These are phyloP conservation scores for Saguinus midas DNA, from an alignment of 2,113 vertebrate genomes.

Conservation along the genomic window DNA sequence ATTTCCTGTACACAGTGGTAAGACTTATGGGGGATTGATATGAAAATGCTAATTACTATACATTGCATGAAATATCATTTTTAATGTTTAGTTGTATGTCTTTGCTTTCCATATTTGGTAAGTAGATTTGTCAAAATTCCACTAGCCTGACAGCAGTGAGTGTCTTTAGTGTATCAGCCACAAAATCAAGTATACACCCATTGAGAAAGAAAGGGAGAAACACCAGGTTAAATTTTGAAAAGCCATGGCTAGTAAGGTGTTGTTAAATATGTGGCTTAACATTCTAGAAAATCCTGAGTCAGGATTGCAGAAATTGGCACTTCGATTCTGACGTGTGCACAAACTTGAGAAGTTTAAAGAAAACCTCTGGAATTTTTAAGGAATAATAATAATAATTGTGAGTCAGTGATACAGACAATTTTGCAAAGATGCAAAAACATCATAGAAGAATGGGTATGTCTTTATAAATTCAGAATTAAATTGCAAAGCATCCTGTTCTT, in stretches of 20 bases:
- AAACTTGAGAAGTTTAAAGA: not conserved
- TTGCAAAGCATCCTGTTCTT: not conserved
- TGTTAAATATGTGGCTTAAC: not conserved
- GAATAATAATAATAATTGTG: not conserved
- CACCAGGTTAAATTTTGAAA: not conserved
- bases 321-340: not conserved
- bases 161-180: not conserved
- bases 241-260: not conserved
- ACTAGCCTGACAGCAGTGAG: not conserved
- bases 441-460: not conserved
- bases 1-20: not conserved
- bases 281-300: not conserved
- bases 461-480: not conserved
- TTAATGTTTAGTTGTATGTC: not conserved
- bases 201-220: not conserved
- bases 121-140: not conserved
- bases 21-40: not conserved
- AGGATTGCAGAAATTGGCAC: not conserved
- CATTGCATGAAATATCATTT: not conserved
- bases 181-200: not conserved
- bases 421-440: not conserved
- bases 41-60: not conserved
- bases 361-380: not conserved
- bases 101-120: not conserved
- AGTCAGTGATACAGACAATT: not conserved